Base-by-base conservation (phyloP, 2,797 vertebrate genomes). In the Neomorphus geoffroyi region DNA sequence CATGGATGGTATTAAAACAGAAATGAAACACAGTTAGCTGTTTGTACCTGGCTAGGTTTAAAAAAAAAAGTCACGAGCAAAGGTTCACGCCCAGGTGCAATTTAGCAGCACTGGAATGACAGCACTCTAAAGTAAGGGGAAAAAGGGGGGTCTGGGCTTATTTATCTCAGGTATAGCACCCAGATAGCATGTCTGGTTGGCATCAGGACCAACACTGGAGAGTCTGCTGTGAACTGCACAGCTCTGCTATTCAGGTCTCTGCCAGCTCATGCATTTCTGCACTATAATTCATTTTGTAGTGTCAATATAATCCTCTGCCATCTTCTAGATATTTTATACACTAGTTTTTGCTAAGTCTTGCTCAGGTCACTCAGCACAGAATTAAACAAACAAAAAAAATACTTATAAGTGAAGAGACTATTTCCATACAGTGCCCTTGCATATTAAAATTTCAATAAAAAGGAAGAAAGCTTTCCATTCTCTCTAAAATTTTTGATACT, bases 391-490 rank as follows among this genome's bases (percentile, higher is more conserved):
- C 17, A 45, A 53, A 22, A 60, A 61, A 28, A 54, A 33, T 23
- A 79, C 13, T 24, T n/a, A 21, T 51, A n/a, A 45, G n/a, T 43
- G n/a, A 91, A 88, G 61, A 64, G 18, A 43, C 27, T 64, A 50
- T 77, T 87, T 61, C 54, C 58, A 64, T 60, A 66, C 51, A 84
- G 60, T 77, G 64, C 35, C 56, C 86, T 92, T 86, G 78, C 45
- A 86, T 95, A 85, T 54, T 61, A 82, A 92, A 80, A 86, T 88
- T 51, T 82, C 37, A 61, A 82, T 91, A 22, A 35, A 73, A 64
- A 53, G 24, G n/a, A 72, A 71, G 32, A 70, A 70, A 1, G 10
- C 37, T 92, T 93, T 64, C 62, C 10, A 50, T 74, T 28, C 8
- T 87, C 53, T 70, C 61, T 79, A 17, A 61, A 93, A n/a, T 23